Evolutionary conservation across 2,113 vertebrate species (phyloP).

Genomic region (Chelonoidis abingdonii): DNA sequence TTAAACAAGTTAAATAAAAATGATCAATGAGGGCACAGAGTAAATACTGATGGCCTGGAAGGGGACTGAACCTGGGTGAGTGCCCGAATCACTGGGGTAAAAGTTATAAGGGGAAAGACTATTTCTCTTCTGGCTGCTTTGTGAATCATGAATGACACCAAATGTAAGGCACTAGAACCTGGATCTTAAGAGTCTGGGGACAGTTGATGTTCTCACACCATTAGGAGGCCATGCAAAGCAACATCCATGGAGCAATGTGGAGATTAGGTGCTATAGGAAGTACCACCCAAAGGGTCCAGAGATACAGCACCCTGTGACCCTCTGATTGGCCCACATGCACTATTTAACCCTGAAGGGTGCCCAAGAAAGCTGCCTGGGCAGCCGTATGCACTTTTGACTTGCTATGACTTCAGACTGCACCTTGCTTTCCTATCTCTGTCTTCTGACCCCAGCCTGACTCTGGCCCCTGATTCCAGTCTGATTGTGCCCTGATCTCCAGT

Average conservation of each 20-base stretch:
- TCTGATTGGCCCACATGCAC: not conserved
- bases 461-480: not conserved
- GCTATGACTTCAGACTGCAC: not conserved
- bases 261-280: not conserved
- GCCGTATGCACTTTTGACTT: not conserved
- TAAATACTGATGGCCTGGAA: constrained; percentile 34
- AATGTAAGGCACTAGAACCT: not conserved
- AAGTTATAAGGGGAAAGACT: not conserved
- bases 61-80: not conserved
- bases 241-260: not conserved
- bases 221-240: not conserved
- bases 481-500: not conserved
- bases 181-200: not conserved
- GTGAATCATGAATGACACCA: not conserved
- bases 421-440: not conserved
- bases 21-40: not conserved
- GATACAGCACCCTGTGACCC: not conserved
- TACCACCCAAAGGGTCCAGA: not conserved
- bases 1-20: constrained; percentile 50
- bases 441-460: not conserved
- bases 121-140: not conserved
- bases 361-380: not conserved
- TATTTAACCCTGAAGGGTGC: not conserved
- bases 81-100: not conserved
- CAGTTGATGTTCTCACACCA: not conserved